These are phyloP conservation scores for Urechis unicinctus DNA, from an alignment of 2,888 invertebrate species.

Conservation along the genomic window DNA sequence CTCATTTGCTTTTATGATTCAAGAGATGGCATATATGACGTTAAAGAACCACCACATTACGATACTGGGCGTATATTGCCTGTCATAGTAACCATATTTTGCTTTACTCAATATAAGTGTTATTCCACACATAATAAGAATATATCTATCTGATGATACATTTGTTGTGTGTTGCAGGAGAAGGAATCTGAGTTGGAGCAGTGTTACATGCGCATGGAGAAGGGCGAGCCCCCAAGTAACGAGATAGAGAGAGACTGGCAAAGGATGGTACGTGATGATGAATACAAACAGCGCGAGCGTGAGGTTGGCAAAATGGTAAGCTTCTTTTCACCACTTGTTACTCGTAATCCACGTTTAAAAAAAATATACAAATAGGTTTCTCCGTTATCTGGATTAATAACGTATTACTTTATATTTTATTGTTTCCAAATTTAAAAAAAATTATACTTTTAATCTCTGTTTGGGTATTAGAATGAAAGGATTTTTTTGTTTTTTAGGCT, in stretches of 20 bases:
- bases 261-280: constrained; percentile 30
- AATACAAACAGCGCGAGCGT: constrained; percentile 27
- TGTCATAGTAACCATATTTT: no score
- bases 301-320: constrained; percentile 35
- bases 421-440: no score
- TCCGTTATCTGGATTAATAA: no score
- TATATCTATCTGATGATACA: background rate
- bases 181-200: constrained; percentile 41
- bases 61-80: background rate
- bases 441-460: no score
- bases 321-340: no score
- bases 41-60: background rate
- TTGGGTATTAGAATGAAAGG: no score
- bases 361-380: background rate
- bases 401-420: no score
- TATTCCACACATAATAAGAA: background rate
- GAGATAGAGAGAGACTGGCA: constrained; percentile 45
- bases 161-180: constrained; percentile 20
- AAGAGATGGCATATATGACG: background rate
- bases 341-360: background rate
- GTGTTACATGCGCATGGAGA: constrained; percentile 48
- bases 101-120: no score
- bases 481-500: constrained; percentile 1
- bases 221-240: constrained; percentile 46
- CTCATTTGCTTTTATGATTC: background rate